These are phyloP conservation scores for Haplochromis burtoni DNA, from an alignment of 2,113 vertebrate genomes.

Conservation along the genomic window DNA sequence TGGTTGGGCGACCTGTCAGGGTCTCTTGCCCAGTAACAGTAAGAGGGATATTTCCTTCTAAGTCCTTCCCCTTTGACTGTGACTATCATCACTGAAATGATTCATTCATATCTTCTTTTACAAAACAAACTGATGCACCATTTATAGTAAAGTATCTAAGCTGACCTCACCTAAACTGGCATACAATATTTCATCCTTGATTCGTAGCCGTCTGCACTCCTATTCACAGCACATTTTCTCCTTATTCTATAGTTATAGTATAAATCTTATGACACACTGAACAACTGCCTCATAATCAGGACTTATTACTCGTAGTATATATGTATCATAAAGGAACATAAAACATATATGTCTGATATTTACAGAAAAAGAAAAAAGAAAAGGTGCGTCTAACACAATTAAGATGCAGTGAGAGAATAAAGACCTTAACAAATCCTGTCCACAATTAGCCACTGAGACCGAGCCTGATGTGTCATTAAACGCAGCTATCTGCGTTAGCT, in stretches of 20 bases:
- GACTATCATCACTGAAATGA: background rate
- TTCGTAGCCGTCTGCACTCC: background rate
- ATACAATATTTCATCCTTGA: background rate
- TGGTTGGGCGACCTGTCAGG: background rate
- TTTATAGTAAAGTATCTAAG: background rate
- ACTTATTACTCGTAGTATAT: background rate
- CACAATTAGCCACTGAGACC: background rate
- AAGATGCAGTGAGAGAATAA: background rate
- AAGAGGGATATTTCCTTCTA: background rate
- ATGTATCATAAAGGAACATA: background rate
- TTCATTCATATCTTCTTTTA: background rate
- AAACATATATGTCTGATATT: background rate
- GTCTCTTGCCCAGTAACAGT: background rate
- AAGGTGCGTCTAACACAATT: background rate
- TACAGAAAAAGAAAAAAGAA: background rate
- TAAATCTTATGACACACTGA: background rate
- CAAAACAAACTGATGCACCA: background rate
- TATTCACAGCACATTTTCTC: background rate
- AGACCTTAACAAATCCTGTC: slow-evolving; percentile 4
- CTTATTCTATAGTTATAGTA: background rate
- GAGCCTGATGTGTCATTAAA: slow-evolving; percentile 33
- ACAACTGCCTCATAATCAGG: background rate
- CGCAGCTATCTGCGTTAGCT: slow-evolving; percentile 38
- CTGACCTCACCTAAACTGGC: background rate
- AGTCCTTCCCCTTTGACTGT: background rate